A percentile compares a stretch with the other conserved stretches of the same genome.
Evolutionary conservation across 2,888 invertebrate genomes (phyloP).

Genomic region (Ectemnius continuus): DNA sequence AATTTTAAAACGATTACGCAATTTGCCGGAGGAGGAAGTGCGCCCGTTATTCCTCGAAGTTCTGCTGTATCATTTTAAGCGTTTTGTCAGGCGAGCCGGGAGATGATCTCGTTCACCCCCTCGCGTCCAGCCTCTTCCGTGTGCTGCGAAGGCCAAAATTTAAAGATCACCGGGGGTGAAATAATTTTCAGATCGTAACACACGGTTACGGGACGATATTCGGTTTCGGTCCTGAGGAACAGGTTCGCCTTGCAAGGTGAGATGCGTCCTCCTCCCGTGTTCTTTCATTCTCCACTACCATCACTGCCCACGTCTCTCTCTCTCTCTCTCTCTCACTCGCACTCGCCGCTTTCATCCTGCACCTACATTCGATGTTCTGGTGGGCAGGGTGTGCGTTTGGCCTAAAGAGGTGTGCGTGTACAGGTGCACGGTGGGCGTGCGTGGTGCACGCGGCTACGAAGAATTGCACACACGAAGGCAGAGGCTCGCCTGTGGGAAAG

Average conservation of each 20-base stretch:
- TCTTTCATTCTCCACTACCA: slow-evolving; percentile 39
- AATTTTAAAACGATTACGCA: background rate
- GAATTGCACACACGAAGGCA: slow-evolving; percentile 54
- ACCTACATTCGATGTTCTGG: background rate
- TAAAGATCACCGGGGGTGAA: slow-evolving; percentile 53
- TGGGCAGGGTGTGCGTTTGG: background rate
- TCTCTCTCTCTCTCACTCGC: no score
- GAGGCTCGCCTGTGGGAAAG: slow-evolving; percentile 70
- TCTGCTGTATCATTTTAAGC: slow-evolving; percentile 15
- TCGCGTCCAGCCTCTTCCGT: slow-evolving; percentile 34
- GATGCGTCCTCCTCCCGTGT: slow-evolving; percentile 60
- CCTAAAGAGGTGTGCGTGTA: slow-evolving; percentile 20
- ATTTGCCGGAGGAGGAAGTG: slow-evolving; percentile 5
- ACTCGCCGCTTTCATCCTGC: slow-evolving; percentile 24
- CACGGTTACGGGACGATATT: slow-evolving; percentile 56
- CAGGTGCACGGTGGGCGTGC: slow-evolving; percentile 57
- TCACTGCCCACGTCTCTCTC: background rate
- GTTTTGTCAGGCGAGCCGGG: background rate
- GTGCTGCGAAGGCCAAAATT: slow-evolving; percentile 50
- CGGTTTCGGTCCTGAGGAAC: slow-evolving; percentile 60
- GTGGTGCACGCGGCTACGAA: slow-evolving; percentile 41
- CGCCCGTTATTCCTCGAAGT: background rate
- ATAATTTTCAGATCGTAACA: slow-evolving; percentile 61
- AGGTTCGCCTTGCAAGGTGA: slow-evolving; percentile 75
- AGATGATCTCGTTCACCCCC: background rate